Base-by-base conservation (phyloP, 1,140 invertebrate genomes). In the Lucilia cuprina region DNA sequence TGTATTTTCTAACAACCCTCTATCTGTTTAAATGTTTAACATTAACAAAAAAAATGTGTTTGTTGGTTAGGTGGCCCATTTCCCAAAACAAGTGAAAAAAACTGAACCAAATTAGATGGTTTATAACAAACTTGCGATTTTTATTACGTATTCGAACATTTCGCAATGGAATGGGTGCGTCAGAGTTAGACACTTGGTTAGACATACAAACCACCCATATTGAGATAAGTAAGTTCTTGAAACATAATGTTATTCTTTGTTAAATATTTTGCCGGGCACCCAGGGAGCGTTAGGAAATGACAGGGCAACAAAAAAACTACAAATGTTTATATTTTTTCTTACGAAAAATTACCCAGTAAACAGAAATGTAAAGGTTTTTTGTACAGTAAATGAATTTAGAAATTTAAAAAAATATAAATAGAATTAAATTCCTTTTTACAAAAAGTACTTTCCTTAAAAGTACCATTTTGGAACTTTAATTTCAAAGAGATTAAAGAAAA, bases 271-370 rank as follows among this genome's bases (percentile, higher is more conserved):
- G 25, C 34, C 50, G 77, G 47, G 77, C 77, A 80, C 77, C 77
- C 47, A n/a, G 77, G 77, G 77, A 80, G 77, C 77, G 77, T 80
- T 80, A 80, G 77, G 77, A 80, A 80, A 80, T 80, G 77, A 80
- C 77, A 80, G 30, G 41, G 77, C 77, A 80, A 70, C 14, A 60
- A 60, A 17, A 5, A 60, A 60, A 60, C 50, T 17, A 60, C 13
- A 12, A 60, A 60, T 13, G 10, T 41, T 41, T 41, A 7, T 5
- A 41, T 10, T 41, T 41, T 41, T 41, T 41, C 25, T 30, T 30
- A 30, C 25, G 25, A 30, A 30, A 30, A 30, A 41, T 41, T 41
- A 41, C 5, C 41, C 41, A 41, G 41, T 41, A 41, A 41, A 41
- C 41, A 41, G 25, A 41, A 2, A 41, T 41, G 41, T 41, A 30